Evolutionary conservation across 1,140 invertebrate genomes (phyloP).

Genomic region (Leptinotarsa lineolata): DNA sequence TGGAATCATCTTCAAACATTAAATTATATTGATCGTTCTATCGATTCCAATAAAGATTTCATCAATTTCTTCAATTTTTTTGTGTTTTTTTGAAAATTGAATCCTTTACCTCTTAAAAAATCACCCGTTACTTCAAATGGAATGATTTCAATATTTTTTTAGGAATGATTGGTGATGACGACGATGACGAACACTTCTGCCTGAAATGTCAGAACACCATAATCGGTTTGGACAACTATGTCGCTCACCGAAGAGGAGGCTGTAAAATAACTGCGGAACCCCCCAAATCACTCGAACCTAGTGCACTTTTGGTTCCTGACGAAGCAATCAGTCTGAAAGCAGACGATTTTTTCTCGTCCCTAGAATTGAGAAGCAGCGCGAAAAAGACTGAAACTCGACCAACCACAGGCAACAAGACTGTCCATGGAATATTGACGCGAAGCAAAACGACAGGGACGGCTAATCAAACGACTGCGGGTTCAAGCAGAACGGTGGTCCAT

Average conservation of each 20-base stretch:
- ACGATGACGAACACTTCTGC: slow-evolving; percentile 83
- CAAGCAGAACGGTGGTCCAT: slow-evolving; percentile 42
- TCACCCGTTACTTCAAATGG: too few relatives aligned
- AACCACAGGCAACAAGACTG: slow-evolving; percentile 55
- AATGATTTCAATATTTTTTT: background rate
- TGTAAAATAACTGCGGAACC: slow-evolving; percentile 57
- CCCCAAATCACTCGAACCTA: slow-evolving; percentile 56
- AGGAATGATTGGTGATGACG: slow-evolving; percentile 60
- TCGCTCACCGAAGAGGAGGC: slow-evolving; percentile 74
- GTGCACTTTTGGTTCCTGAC: slow-evolving; percentile 45
- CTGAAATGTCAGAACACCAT: slow-evolving; percentile 83
- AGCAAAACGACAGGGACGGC: slow-evolving; percentile 56
- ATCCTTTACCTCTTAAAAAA: too few relatives aligned
- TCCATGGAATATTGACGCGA: slow-evolving; percentile 55
- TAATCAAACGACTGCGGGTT: slow-evolving; percentile 38
- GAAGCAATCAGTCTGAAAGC: slow-evolving; percentile 67
- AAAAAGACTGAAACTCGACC: slow-evolving; percentile 57
- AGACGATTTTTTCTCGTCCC: slow-evolving; percentile 82
- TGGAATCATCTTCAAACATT: too few relatives aligned
- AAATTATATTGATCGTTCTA: too few relatives aligned
- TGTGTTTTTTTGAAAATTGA: too few relatives aligned
- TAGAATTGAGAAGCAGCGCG: slow-evolving; percentile 79
- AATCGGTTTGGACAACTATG: slow-evolving; percentile 71
- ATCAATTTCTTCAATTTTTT: too few relatives aligned
- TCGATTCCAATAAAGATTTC: too few relatives aligned